phyloP scores from a whole-genome alignment of 1,140 invertebrate species.

The Phocides pigmalion region DNA sequence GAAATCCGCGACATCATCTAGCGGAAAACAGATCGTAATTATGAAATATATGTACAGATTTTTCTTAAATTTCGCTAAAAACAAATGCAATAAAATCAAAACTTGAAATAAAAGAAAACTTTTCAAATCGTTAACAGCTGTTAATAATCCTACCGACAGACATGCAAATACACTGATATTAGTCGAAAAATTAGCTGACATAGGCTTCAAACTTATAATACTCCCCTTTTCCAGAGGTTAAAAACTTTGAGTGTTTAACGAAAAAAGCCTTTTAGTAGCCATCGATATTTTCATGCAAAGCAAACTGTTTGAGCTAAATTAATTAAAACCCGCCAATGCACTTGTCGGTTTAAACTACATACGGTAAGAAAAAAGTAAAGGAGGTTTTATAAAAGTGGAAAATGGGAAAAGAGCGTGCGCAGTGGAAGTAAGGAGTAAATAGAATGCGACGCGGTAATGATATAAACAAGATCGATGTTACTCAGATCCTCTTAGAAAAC shows the following conservation, averaged over 20 bases:
- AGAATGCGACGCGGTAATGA: constrained; percentile 11
- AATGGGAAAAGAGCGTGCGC: constrained; percentile 13
- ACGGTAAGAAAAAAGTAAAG: neutral
- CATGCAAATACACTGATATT: no score
- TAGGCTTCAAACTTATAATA: no score
- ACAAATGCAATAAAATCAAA: no score
- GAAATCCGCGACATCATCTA: no score
- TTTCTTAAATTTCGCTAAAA: no score
- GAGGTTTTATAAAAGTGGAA: constrained; percentile 19
- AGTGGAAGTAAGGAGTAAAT: constrained; percentile 10
- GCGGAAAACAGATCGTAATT: no score
- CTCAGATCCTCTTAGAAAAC: neutral
- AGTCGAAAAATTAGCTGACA: no score
- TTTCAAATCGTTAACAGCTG: no score
- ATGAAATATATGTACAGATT: no score
- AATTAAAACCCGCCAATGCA: constrained; percentile 24
- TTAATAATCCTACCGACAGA: no score
- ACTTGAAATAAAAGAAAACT: no score
- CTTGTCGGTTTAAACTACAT: constrained; percentile 20
- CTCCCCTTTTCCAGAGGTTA: no score
- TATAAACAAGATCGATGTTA: constrained; percentile 16
- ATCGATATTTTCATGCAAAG: constrained; percentile 27
- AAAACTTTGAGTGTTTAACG: constrained; percentile 5
- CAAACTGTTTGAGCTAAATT: constrained; percentile 12
- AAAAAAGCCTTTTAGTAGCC: constrained; percentile 6